These are phyloP conservation scores for Habroteleia sp. DNA, from an alignment of 2,888 invertebrate genomes.

Conservation along the genomic window DNA sequence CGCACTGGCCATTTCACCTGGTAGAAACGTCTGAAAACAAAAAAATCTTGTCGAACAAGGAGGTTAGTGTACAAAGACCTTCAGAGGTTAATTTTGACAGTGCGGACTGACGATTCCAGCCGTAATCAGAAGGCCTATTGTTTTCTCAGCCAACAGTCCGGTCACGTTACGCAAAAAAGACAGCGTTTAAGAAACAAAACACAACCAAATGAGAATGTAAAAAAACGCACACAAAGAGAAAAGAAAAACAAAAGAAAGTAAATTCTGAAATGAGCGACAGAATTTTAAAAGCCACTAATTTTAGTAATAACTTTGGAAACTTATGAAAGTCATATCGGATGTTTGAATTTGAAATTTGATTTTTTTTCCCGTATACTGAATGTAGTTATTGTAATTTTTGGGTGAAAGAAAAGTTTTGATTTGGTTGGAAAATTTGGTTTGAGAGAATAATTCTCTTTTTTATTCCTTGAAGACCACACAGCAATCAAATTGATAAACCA, in stretches of 20 bases:
- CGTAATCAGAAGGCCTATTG: constrained; percentile 45
- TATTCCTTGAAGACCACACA: too few relatives aligned
- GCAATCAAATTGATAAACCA: too few relatives aligned
- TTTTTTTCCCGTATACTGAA: too few relatives aligned
- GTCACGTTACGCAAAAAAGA: constrained; percentile 33
- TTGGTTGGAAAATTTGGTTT: too few relatives aligned
- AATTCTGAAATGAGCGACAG: too few relatives aligned
- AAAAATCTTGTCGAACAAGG: constrained; percentile 27
- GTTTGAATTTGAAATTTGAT: too few relatives aligned
- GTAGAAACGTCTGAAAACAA: constrained; percentile 14
- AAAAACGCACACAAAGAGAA: background rate
- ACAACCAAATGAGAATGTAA: background rate
- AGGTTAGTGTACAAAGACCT: constrained; percentile 23
- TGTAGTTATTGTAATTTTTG: too few relatives aligned
- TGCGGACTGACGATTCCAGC: constrained; percentile 15
- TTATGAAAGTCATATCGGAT: too few relatives aligned
- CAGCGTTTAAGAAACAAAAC: background rate
- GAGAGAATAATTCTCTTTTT: too few relatives aligned
- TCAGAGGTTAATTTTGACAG: constrained; percentile 47
- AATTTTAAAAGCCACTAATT: too few relatives aligned
- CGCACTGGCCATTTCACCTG: constrained; percentile 16
- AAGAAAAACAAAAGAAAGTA: background rate
- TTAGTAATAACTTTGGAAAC: too few relatives aligned
- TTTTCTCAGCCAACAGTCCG: constrained; percentile 36
- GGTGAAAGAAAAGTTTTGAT: too few relatives aligned